phyloP scores from a whole-genome alignment of 1,140 invertebrate genomes.

The Chironomus striatipennis region DNA sequence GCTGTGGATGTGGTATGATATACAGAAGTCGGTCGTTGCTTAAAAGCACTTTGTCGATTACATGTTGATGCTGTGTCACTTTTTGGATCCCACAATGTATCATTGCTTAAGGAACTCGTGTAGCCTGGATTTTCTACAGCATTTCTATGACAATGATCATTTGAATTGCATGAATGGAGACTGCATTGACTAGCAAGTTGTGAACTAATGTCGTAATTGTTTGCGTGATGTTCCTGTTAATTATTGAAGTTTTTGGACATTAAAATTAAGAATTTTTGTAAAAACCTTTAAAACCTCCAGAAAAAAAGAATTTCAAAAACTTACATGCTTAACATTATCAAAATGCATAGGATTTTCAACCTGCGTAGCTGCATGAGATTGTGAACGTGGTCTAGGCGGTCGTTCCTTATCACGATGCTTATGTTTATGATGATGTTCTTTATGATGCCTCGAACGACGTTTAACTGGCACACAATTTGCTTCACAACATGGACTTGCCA shows the following conservation, averaged over 20 bases:
- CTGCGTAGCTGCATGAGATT: constrained; percentile 39
- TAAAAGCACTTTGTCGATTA: constrained; percentile 36
- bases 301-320: background rate
- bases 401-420: constrained; percentile 36
- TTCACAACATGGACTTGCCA: constrained; percentile 75
- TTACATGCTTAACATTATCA: no score
- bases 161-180: constrained; percentile 69
- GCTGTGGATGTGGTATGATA: constrained; percentile 33
- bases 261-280: no score
- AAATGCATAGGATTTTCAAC: background rate
- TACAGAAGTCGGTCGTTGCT: constrained; percentile 36
- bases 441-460: constrained; percentile 51
- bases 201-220: constrained; percentile 49
- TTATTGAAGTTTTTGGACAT: no score
- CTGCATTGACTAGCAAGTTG: constrained; percentile 65
- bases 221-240: constrained; percentile 28
- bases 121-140: constrained; percentile 65
- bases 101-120: constrained; percentile 72
- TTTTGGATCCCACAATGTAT: constrained; percentile 68
- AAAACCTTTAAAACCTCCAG: no score
- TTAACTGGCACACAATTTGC: constrained; percentile 69
- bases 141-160: constrained; percentile 48
- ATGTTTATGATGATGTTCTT: constrained; percentile 52
- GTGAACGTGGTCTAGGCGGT: constrained; percentile 37
- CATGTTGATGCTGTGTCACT: constrained; percentile 34